Conservation (phyloP, 2,797 vertebrate genomes). For the Catharus ustulatus region DNA sequence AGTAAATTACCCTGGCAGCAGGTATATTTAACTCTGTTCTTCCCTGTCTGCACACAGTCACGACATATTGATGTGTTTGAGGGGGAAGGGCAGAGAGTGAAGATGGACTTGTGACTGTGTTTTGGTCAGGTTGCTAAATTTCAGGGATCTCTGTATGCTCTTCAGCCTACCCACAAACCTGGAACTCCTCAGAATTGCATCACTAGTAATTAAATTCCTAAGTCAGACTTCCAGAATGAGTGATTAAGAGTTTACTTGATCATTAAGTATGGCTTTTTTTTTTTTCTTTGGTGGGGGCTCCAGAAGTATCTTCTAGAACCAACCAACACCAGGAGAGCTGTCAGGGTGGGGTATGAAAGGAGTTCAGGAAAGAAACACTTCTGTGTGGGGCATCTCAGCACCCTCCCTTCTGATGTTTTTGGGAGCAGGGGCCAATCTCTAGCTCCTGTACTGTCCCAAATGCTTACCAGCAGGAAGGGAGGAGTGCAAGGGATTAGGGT, state of each 20-base stretch:
- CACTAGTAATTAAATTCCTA: neutral
- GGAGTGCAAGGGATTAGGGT: neutral
- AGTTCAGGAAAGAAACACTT: neutral
- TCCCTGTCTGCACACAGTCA: neutral
- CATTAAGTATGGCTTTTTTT: neutral
- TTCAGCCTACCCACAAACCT: neutral
- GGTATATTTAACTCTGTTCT: neutral
- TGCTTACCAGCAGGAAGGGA: neutral
- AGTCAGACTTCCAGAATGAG: neutral
- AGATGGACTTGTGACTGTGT: accelerated
- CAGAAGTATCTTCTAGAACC: neutral
- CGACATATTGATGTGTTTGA: neutral
- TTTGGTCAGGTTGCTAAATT: neutral
- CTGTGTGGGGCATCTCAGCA: neutral
- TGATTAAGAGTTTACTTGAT: neutral
- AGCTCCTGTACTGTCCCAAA: neutral
- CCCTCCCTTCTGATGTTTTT: neutral
- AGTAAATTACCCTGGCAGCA: neutral
- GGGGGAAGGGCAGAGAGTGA: accelerated
- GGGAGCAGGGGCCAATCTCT: neutral
- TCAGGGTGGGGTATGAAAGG: neutral
- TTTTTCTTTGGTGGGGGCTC: neutral
- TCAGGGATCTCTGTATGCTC: neutral
- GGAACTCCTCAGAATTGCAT: neutral
- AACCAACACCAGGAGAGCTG: neutral